A percentile compares a stretch with the other conserved stretches of the same genome.
phyloP scores from a whole-genome alignment of 2,888 invertebrate genomes.

The Aphrophora alni region DNA sequence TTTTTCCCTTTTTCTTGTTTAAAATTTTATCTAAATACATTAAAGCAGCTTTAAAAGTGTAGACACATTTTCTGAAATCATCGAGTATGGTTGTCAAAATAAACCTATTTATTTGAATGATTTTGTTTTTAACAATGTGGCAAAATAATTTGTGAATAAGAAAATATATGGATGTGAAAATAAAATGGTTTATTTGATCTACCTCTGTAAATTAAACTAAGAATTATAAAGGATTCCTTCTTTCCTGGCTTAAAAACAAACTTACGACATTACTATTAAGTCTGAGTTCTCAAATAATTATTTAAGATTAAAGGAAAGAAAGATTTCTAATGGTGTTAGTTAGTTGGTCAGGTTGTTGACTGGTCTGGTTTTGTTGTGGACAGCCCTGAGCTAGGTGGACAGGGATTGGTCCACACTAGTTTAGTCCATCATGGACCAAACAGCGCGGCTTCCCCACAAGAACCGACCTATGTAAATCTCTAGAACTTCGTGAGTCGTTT shows the following conservation, averaged over 20 bases:
- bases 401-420: constrained; percentile 46
- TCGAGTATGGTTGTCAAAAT: neutral
- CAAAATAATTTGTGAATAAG: neutral
- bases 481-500: constrained; percentile 61
- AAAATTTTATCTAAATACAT: neutral
- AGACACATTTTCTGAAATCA: constrained; percentile 74
- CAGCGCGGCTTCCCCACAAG: constrained; percentile 63
- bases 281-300: neutral
- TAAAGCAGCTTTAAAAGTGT: constrained; percentile 55
- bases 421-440: constrained; percentile 52
- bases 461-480: constrained; percentile 94
- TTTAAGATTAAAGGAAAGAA: neutral
- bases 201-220: neutral
- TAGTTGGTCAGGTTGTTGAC: constrained; percentile 23
- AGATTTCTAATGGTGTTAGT: neutral
- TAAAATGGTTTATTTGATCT: neutral
- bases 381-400: constrained; percentile 51
- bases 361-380: constrained; percentile 32
- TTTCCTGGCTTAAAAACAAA: neutral
- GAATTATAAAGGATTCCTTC: neutral
- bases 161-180: neutral
- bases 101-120: neutral
- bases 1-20: neutral
- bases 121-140: neutral
- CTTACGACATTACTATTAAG: no score